Conservation (phyloP, 2,113 vertebrate genomes). For the Podarcis cretensis region DNA sequence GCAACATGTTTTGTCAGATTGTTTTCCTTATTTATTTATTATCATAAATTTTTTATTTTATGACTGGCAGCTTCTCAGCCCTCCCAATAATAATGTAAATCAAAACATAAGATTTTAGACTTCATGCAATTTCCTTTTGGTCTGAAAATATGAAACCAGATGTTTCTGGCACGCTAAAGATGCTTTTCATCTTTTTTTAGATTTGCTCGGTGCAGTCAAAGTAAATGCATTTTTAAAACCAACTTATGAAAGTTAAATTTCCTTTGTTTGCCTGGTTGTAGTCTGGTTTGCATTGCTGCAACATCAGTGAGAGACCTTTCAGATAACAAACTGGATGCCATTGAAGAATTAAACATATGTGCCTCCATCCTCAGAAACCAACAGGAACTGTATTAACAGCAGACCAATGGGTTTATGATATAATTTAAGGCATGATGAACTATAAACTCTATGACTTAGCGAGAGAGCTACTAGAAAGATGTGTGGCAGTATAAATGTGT, state of each 20-base stretch:
- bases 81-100: conserved; percentile 95
- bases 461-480: conserved; percentile 35
- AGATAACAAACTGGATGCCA: conserved; percentile 77
- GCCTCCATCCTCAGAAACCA: conserved; percentile 70
- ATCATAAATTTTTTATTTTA: conserved; percentile 85
- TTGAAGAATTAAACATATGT: conserved; percentile 75
- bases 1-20: conserved; percentile 83
- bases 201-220: conserved; percentile 85
- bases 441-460: conserved; percentile 35
- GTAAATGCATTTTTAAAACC: conserved; percentile 88
- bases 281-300: conserved; percentile 98
- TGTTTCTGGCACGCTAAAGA: conserved; percentile 94
- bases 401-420: conserved; percentile 68
- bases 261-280: conserved; percentile 88
- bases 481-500: conserved; percentile 44
- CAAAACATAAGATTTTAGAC: conserved; percentile 96
- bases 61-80: conserved; percentile 85
- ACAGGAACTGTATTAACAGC: conserved; percentile 75
- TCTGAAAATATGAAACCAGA: conserved; percentile 96
- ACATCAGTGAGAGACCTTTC: conserved; percentile 82
- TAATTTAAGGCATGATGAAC: conserved; percentile 61
- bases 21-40: conserved; percentile 88
- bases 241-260: conserved; percentile 90
- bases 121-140: conserved; percentile 95
- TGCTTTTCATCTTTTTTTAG: conserved; percentile 92